These are phyloP conservation scores for Herpetotheres cachinnans DNA, from an alignment of 2,113 vertebrate genomes.

Conservation along the genomic window DNA sequence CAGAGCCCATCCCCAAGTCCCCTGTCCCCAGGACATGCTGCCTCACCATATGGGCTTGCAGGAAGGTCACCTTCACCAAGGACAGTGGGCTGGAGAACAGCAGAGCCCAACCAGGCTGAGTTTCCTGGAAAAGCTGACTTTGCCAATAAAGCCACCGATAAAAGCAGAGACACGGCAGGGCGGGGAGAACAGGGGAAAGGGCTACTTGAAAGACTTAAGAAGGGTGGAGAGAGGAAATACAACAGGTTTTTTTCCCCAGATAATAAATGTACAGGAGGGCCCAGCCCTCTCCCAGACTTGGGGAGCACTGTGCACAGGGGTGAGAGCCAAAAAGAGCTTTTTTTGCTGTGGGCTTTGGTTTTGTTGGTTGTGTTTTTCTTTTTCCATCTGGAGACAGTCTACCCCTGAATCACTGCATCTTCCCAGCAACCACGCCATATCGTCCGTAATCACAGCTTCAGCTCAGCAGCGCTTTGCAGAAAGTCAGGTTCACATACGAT, in stretches of 20 bases:
- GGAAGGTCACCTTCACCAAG: background rate
- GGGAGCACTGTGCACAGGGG: fast-evolving
- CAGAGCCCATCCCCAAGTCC: background rate
- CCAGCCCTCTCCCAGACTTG: background rate
- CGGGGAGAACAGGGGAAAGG: background rate
- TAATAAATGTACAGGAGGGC: background rate
- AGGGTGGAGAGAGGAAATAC: background rate
- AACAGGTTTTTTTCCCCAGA: background rate
- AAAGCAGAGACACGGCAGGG: background rate
- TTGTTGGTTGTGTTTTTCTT: background rate
- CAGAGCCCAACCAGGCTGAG: background rate
- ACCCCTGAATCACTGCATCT: background rate
- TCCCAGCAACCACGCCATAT: background rate
- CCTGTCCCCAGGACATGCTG: background rate
- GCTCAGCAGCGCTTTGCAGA: background rate
- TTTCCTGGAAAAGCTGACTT: background rate
- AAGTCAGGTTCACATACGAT: fast-evolving
- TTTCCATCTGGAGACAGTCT: background rate
- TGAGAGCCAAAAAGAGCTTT: background rate
- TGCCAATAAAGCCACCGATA: background rate
- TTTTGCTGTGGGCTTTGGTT: background rate
- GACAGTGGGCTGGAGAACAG: background rate
- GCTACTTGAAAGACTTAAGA: background rate
- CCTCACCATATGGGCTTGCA: background rate
- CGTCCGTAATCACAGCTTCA: background rate